phyloP scores from a whole-genome alignment of 2,113 vertebrate genomes.

The Laterallus jamaicensis region DNA sequence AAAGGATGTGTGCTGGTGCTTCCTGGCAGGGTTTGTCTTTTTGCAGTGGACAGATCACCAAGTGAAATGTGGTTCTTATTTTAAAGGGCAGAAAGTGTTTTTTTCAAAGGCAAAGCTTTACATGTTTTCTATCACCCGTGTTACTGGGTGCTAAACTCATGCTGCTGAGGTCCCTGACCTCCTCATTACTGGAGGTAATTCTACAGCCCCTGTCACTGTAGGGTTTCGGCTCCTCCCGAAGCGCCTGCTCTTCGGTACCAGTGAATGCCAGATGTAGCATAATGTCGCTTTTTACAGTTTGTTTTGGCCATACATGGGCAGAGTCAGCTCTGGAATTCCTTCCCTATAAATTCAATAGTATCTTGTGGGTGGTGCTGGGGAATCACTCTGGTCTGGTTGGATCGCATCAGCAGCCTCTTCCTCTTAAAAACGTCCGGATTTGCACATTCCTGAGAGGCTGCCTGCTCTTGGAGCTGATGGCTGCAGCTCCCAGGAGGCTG shows the following conservation, averaged over 20 bases:
- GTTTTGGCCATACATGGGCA: conserved; percentile 69
- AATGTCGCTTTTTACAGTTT: not conserved
- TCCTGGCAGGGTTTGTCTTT: not conserved
- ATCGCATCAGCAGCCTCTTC: not conserved
- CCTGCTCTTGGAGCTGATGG: not conserved
- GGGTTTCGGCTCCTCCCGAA: not conserved
- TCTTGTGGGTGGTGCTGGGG: conserved; percentile 45
- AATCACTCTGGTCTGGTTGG: conserved; percentile 32
- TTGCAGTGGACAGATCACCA: not conserved
- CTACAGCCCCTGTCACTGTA: not conserved
- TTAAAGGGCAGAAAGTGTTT: not conserved
- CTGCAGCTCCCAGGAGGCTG: not conserved
- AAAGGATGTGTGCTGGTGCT: not conserved
- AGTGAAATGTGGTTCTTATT: not conserved
- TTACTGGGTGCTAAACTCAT: not conserved
- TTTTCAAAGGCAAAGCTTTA: not conserved
- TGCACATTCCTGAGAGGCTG: conserved; percentile 51
- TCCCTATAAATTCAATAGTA: conserved; percentile 53
- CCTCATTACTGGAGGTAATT: not conserved
- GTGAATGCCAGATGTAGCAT: not conserved
- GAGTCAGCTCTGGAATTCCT: conserved; percentile 58
- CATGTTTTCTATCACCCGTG: not conserved
- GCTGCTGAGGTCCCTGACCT: accelerated
- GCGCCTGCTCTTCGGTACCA: not conserved
- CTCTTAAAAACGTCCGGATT: not conserved